These are phyloP conservation scores for Hylaea fasciaria DNA, from an alignment of 2,888 invertebrate species.

Conservation along the genomic window DNA sequence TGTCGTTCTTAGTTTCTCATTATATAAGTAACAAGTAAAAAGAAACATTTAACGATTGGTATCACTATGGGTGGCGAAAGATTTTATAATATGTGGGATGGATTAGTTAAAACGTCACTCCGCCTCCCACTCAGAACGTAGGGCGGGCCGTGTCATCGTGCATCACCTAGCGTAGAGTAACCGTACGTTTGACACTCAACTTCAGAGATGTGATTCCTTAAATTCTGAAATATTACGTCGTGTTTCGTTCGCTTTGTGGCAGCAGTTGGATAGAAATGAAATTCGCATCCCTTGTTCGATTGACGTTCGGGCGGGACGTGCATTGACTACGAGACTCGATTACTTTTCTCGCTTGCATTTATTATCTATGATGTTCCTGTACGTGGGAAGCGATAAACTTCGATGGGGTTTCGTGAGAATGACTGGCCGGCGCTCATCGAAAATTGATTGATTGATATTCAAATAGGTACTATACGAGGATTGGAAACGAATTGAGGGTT, in stretches of 20 bases:
- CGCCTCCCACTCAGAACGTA: too few species aligned
- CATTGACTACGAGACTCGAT: slow-evolving; percentile 20
- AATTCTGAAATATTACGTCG: slow-evolving; percentile 34
- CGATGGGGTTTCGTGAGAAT: slow-evolving; percentile 1
- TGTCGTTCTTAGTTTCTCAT: too few species aligned
- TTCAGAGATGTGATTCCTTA: slow-evolving; percentile 30
- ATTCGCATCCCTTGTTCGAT: slow-evolving; percentile 29
- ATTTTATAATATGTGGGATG: too few species aligned
- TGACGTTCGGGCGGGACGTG: slow-evolving; percentile 28
- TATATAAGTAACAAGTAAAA: too few species aligned
- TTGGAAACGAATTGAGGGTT: neutral
- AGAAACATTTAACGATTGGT: too few species aligned
- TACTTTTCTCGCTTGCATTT: slow-evolving; percentile 31
- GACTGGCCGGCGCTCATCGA: neutral
- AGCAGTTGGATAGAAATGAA: slow-evolving; percentile 28
- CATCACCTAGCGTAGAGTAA: too few species aligned
- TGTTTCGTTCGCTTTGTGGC: slow-evolving; percentile 18
- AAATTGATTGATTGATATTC: neutral
- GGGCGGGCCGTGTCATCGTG: too few species aligned
- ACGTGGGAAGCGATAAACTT: slow-evolving; percentile 15
- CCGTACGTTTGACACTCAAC: slow-evolving; percentile 15
- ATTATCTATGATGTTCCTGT: slow-evolving; percentile 19
- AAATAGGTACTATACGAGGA: neutral
- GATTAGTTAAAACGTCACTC: too few species aligned
- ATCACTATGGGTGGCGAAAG: too few species aligned